Percentiles rank a stretch among this genome's conserved stretches.
phyloP scores from a whole-genome alignment of 2,888 invertebrate species.

The Drosophila histrio region DNA sequence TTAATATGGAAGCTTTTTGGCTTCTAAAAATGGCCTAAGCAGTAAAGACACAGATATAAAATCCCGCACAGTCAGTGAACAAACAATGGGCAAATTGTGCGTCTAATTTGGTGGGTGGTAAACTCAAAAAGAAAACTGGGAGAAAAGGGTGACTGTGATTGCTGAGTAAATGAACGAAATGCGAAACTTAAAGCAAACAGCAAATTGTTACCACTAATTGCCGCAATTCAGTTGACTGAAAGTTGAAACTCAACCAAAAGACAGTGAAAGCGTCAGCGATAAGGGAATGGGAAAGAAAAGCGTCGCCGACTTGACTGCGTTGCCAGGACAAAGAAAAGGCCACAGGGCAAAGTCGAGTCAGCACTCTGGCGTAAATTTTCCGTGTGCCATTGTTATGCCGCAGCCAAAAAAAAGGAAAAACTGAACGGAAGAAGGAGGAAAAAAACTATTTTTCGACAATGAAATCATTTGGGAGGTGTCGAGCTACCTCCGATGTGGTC shows the following conservation, averaged over 20 bases:
- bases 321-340: slow-evolving; percentile 18
- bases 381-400: slow-evolving; percentile 45
- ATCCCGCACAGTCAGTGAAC: neutral
- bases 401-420: neutral
- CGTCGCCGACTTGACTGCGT: neutral
- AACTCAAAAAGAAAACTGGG: neutral
- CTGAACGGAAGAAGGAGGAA: neutral
- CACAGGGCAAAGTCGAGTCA: slow-evolving; percentile 35
- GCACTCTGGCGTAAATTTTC: slow-evolving; percentile 41
- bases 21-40: neutral
- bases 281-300: neutral
- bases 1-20: neutral
- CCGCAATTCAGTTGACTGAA: slow-evolving; percentile 64
- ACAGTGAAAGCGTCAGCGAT: neutral
- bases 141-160: neutral
- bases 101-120: slow-evolving; percentile 6
- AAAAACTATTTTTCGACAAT: slow-evolving; percentile 64
- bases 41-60: slow-evolving; percentile 12
- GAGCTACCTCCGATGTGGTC: slow-evolving; percentile 11
- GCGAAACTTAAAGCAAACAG: slow-evolving; percentile 70
- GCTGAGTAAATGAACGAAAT: slow-evolving; percentile 23
- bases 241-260: slow-evolving; percentile 14
- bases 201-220: slow-evolving; percentile 78
- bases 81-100: slow-evolving; percentile 37
- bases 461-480: slow-evolving; percentile 73